Conservation (phyloP, 2,113 vertebrate genomes). For the Hirundichthys speculiger region DNA sequence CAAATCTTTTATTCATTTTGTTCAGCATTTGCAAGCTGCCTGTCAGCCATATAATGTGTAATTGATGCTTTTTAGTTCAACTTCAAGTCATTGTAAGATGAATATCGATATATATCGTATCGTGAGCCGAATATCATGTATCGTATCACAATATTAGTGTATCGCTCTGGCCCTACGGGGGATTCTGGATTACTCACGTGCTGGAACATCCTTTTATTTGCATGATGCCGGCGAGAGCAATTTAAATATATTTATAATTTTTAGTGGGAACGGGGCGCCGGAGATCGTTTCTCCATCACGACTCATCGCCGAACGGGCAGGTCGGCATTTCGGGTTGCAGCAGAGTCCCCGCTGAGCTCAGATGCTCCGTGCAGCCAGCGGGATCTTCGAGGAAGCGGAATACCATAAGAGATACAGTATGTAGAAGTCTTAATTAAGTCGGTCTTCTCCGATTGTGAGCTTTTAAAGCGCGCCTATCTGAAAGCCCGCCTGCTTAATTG, state of each 20-base stretch:
- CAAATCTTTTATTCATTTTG: too few relatives aligned
- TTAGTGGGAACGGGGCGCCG: conserved; percentile 5
- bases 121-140: too few relatives aligned
- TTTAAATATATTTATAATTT: conserved; percentile 5
- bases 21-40: too few relatives aligned
- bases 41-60: too few relatives aligned
- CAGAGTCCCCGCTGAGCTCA: conserved; percentile 44
- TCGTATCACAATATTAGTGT: too few relatives aligned
- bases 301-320: neutral
- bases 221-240: neutral
- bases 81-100: too few relatives aligned
- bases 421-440: conserved; percentile 73
- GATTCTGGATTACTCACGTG: conserved; percentile 53
- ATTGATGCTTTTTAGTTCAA: too few relatives aligned
- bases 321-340: conserved; percentile 40
- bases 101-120: too few relatives aligned
- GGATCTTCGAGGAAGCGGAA: conserved; percentile 49
- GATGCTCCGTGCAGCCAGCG: conserved; percentile 39
- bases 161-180: too few relatives aligned
- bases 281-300: conserved; percentile 11
- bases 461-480: conserved; percentile 66
- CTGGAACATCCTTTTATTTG: neutral
- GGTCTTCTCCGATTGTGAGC: conserved; percentile 62
- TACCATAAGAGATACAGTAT: conserved; percentile 55
- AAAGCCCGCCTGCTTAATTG: conserved; percentile 53